Evolutionary conservation across 2,797 vertebrate genomes (phyloP).

Genomic region (Bovichtus diacanthus): DNA sequence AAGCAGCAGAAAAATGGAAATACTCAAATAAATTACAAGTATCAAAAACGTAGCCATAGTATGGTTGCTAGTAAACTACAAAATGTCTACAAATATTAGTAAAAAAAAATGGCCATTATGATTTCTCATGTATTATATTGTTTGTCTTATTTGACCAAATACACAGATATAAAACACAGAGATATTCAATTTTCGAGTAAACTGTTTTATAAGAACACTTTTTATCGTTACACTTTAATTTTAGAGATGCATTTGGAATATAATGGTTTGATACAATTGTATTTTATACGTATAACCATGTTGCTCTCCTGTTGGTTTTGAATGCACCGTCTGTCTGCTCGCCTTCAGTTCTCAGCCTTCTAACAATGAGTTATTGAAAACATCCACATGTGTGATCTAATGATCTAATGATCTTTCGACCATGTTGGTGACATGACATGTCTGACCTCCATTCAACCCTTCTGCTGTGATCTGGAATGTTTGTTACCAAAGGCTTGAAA

Average conservation of each 20-base stretch:
- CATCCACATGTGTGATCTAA: constrained; percentile 37
- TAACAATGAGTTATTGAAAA: constrained; percentile 39
- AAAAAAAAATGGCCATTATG: no score
- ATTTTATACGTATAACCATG: not conserved
- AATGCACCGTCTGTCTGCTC: not conserved
- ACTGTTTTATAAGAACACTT: not conserved
- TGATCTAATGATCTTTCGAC: constrained; percentile 30
- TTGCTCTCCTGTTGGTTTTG: not conserved
- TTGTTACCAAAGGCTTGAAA: constrained; percentile 68
- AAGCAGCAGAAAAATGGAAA: no score
- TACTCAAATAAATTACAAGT: no score
- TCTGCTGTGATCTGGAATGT: constrained; percentile 59
- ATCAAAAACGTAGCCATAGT: no score
- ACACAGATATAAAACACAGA: no score
- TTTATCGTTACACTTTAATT: not conserved
- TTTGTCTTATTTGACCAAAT: no score
- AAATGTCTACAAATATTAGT: no score
- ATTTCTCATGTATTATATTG: no score
- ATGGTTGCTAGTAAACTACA: no score
- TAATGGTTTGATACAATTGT: not conserved
- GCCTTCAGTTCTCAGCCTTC: constrained; percentile 6
- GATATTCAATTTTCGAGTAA: not conserved
- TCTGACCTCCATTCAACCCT: constrained; percentile 45
- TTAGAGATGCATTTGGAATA: not conserved
- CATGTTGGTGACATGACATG: constrained; percentile 7